Evolutionary conservation across 2,888 invertebrate species (phyloP).

Genomic region (Molanna angustata): DNA sequence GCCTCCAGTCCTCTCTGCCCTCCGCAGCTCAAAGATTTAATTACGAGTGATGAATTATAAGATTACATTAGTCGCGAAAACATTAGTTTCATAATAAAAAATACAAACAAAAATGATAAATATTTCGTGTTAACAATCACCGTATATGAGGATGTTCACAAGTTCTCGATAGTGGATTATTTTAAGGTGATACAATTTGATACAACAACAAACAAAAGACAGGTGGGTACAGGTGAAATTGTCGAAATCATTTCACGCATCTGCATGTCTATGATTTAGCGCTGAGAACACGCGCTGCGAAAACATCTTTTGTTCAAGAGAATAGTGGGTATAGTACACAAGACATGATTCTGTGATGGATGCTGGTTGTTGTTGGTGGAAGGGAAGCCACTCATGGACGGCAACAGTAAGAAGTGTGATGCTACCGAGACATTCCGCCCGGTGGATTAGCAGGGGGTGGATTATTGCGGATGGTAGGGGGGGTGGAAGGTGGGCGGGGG

Average conservation of each 20-base stretch:
- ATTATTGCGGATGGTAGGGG: slow-evolving; percentile 12
- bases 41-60: no score
- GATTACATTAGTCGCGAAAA: no score
- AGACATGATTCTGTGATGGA: background rate
- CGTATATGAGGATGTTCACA: no score
- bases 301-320: background rate
- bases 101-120: background rate
- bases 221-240: no score
- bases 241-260: no score
- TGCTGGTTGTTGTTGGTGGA: background rate
- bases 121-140: background rate
- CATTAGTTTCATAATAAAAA: no score
- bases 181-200: no score
- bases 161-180: no score
- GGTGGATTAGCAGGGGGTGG: slow-evolving; percentile 24
- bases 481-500: slow-evolving; percentile 4
- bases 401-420: slow-evolving; percentile 25
- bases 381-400: slow-evolving; percentile 5
- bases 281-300: background rate
- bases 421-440: slow-evolving; percentile 26
- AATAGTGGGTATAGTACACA: background rate
- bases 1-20: no score
- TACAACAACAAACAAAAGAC: no score
- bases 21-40: no score
- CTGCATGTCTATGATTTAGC: background rate